Conservation (phyloP, 2,797 vertebrate species). For the Gouania willdenowi region DNA sequence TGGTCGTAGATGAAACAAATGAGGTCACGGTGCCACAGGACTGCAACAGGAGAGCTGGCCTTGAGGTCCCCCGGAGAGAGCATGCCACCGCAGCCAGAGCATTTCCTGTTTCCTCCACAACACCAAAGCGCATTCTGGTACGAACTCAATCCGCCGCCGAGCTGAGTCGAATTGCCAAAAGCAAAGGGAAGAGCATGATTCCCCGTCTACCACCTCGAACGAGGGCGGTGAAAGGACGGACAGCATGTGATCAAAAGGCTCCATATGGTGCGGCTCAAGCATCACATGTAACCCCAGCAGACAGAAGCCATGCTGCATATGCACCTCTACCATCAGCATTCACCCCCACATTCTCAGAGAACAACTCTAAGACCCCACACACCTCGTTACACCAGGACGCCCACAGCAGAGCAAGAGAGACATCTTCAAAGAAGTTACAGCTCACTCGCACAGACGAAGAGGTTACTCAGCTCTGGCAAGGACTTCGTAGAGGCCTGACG, state of each 20-base stretch:
- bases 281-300: constrained; percentile 34
- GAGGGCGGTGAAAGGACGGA: constrained; percentile 33
- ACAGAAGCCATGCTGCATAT: constrained; percentile 39
- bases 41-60: constrained; percentile 42
- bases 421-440: constrained; percentile 57
- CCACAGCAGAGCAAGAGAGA: constrained; percentile 44
- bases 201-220: constrained; percentile 77
- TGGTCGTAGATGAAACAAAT: constrained; percentile 23
- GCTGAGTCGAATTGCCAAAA: constrained; percentile 64
- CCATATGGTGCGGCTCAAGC: constrained; percentile 33
- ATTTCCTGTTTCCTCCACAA: constrained; percentile 45
- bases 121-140: constrained; percentile 72
- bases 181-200: constrained; percentile 70
- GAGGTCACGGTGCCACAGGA: constrained; percentile 61
- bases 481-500: constrained; percentile 60
- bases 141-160: constrained; percentile 72
- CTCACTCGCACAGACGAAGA: constrained; percentile 81
- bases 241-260: constrained; percentile 32
- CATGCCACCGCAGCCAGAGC: constrained; percentile 53
- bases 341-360: constrained; percentile 40
- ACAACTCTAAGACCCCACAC: constrained; percentile 39
- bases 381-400: constrained; percentile 51
- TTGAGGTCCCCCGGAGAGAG: constrained; percentile 60
- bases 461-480: constrained; percentile 75
- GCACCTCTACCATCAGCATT: constrained; percentile 49